phyloP scores from a whole-genome alignment of 2,888 invertebrate species.

The Amphiduros pacificus region DNA sequence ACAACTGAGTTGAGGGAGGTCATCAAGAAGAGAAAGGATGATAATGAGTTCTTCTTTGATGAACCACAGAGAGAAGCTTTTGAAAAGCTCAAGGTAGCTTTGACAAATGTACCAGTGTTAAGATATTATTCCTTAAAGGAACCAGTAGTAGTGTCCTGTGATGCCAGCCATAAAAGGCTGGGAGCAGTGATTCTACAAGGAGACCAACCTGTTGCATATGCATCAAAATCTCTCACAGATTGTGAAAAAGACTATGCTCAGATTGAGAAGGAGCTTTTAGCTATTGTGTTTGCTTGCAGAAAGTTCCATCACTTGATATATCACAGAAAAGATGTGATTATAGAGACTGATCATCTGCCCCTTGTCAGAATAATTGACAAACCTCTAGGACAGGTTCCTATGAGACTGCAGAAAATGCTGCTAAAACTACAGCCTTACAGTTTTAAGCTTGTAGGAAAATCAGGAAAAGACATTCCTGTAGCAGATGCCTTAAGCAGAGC shows the following conservation, averaged over 20 bases:
- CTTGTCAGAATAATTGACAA: background rate
- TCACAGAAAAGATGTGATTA: background rate
- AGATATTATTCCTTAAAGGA: background rate
- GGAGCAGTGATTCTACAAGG: background rate
- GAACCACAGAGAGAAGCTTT: background rate
- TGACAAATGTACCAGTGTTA: background rate
- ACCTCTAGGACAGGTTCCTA: background rate
- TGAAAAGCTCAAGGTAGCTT: background rate
- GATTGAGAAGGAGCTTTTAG: no score
- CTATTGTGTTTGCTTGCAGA: background rate
- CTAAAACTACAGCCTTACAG: background rate
- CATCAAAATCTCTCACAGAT: background rate
- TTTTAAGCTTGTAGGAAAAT: background rate
- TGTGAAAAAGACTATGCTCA: no score
- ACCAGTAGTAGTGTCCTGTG: background rate
- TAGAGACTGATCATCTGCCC: no score
- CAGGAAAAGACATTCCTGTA: no score
- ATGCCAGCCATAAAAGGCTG: background rate
- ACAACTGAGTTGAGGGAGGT: background rate
- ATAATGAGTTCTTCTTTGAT: background rate
- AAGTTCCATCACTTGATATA: background rate
- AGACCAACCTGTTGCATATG: background rate
- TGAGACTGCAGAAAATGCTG: background rate
- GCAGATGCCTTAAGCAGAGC: background rate
- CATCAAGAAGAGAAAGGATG: background rate